Base-by-base conservation (phyloP, 2,797 vertebrate genomes). In the Pangasius mekongensis region DNA sequence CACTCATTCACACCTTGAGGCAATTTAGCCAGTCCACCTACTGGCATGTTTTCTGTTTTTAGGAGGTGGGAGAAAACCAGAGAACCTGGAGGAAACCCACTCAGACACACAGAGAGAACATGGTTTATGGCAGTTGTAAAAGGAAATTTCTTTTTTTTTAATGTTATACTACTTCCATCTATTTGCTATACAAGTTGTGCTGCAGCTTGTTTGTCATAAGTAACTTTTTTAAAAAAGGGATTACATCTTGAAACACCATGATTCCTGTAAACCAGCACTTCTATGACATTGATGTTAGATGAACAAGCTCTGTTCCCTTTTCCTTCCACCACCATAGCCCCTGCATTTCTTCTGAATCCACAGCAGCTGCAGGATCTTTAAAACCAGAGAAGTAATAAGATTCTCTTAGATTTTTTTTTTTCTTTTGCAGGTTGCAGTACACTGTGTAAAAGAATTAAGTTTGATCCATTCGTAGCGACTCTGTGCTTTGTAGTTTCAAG, bases 1-100 rank as follows among this genome's bases (percentile, higher is more conserved):
- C 16, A 54, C 49, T 9, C 27, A 54, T 30, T 30, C 49, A 54
- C 14, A 20, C 27, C 52, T 33, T 78, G 30, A 20, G 39, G n/a
- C 49, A 78, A 7, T 78, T 78, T 33, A 54, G 76, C 13, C 71
- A 76, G 74, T 52, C 43, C 47, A 77, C 74, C 74, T 78, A 33
- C 76, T 78, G n/a, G 2, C n/a, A 78, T 56, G 76, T 33, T 78
- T 78, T 56, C 20, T 30, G 27, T 77, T 52, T 54, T 77, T 27
- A 76, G 27, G 47, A 22, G 20, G 22, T 74, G 22, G 39, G 10
- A 74, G 10, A 43, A 47, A 43, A 73, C 20, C 22, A 39, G 36
- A 73, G 36, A 47, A 74, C 69, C 20, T 71, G 30, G 69, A 52
- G 6, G 33, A 30, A 77, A 76, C 73, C 47, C 22, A 49, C 11